A percentile compares a stretch with the other conserved stretches of the same genome.
phyloP scores from a whole-genome alignment of 2,113 vertebrate genomes.

The Grammomys surdaster region DNA sequence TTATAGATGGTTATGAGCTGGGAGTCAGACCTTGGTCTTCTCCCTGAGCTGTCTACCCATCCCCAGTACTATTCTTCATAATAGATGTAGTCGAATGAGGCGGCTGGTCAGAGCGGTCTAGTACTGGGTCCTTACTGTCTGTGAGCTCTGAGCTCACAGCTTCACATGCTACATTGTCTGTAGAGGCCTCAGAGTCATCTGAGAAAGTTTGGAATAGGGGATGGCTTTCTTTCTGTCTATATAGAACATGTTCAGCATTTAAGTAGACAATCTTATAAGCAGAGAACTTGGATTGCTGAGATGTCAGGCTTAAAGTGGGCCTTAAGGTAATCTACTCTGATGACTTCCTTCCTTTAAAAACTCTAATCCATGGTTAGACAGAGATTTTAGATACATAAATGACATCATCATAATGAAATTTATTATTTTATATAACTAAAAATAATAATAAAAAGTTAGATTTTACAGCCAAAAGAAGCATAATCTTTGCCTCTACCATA shows the following conservation, averaged over 20 bases:
- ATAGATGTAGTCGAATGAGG: background rate
- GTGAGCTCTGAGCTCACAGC: background rate
- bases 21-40: background rate
- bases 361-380: slow-evolving; percentile 11
- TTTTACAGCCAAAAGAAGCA: slow-evolving; percentile 39
- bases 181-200: slow-evolving; percentile 38
- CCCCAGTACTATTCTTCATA: background rate
- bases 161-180: slow-evolving; percentile 18
- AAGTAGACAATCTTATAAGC: background rate
- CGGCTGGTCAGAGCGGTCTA: background rate
- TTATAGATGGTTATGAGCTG: background rate
- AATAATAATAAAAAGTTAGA: background rate
- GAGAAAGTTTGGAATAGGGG: background rate
- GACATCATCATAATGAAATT: background rate
- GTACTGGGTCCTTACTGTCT: background rate
- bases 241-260: background rate
- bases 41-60: background rate
- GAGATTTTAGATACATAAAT: slow-evolving; percentile 8
- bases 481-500: background rate
- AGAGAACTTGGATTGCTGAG: slow-evolving; percentile 4
- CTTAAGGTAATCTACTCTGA: slow-evolving; percentile 15
- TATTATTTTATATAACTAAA: background rate
- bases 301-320: slow-evolving; percentile 31
- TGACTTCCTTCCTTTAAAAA: slow-evolving; percentile 25
- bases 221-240: background rate